These are phyloP conservation scores for Eupelmus urozonus DNA, from an alignment of 2,888 invertebrate species.

Conservation along the genomic window DNA sequence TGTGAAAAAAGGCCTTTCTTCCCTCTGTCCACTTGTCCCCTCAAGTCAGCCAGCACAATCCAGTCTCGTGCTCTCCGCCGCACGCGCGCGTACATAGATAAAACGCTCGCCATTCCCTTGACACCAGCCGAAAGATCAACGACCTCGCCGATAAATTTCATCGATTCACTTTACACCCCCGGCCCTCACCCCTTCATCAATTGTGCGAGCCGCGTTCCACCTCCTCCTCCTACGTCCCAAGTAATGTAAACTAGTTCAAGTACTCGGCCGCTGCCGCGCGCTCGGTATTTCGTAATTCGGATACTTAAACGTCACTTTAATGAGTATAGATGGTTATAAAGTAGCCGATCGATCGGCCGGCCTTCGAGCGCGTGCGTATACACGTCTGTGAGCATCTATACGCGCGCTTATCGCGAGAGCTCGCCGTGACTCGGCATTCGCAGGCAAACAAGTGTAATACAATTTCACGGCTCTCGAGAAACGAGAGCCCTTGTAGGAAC, in stretches of 20 bases:
- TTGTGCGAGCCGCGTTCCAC: too few relatives aligned
- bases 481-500: background rate
- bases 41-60: background rate
- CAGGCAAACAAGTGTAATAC: conserved; percentile 14
- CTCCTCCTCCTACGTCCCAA: background rate
- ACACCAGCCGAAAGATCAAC: conserved; percentile 17
- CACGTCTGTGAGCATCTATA: background rate
- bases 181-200: too few relatives aligned
- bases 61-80: too few relatives aligned
- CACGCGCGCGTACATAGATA: background rate
- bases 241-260: conserved; percentile 49
- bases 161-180: conserved; percentile 35
- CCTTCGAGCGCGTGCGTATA: background rate
- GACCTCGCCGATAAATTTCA: conserved; percentile 36
- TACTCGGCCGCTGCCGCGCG: background rate
- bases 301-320: conserved; percentile 27
- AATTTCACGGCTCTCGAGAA: conserved; percentile 14
- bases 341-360: background rate
- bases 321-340: conserved; percentile 27
- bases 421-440: conserved; percentile 20
- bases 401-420: background rate
- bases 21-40: too few relatives aligned
- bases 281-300: conserved; percentile 31
- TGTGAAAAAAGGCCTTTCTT: too few relatives aligned
- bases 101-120: background rate